These are phyloP conservation scores for Saccopteryx bilineata DNA, from an alignment of 2,113 vertebrate genomes.

Conservation along the genomic window DNA sequence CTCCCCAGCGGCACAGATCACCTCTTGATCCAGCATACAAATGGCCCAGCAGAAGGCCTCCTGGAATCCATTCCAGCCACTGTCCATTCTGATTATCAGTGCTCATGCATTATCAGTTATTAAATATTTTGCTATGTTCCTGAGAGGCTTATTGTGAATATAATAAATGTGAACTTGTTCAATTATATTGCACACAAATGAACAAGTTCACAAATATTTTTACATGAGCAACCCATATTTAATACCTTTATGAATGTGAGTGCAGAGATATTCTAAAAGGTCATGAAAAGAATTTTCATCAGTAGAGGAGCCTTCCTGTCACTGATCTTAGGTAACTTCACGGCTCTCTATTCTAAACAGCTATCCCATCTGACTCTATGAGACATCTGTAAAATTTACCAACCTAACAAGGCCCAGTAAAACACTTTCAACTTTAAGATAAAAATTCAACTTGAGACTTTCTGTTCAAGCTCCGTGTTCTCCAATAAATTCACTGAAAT, in stretches of 20 bases:
- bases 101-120: neutral
- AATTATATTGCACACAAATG: neutral
- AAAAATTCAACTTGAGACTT: slow-evolving; percentile 37
- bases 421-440: slow-evolving; percentile 40
- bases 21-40: neutral
- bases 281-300: slow-evolving; percentile 18
- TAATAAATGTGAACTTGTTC: neutral
- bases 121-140: neutral
- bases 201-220: slow-evolving; percentile 35
- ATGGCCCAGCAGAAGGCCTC: neutral
- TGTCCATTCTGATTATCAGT: neutral
- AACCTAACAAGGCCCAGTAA: slow-evolving; percentile 6
- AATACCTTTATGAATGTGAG: slow-evolving; percentile 21
- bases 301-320: neutral
- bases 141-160: neutral
- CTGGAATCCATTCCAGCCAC: neutral
- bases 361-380: neutral
- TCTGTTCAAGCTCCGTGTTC: slow-evolving; percentile 3
- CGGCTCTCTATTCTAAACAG: neutral
- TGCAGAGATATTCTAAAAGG: slow-evolving; percentile 2
- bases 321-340: neutral
- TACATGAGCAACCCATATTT: neutral
- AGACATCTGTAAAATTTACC: slow-evolving; percentile 16
- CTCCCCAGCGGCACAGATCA: neutral
- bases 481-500: slow-evolving; percentile 25